Percentiles rank a stretch among this genome's conserved stretches.
Evolutionary conservation across 2,888 invertebrate genomes (phyloP).

Genomic region (Lamellibrachia columna): DNA sequence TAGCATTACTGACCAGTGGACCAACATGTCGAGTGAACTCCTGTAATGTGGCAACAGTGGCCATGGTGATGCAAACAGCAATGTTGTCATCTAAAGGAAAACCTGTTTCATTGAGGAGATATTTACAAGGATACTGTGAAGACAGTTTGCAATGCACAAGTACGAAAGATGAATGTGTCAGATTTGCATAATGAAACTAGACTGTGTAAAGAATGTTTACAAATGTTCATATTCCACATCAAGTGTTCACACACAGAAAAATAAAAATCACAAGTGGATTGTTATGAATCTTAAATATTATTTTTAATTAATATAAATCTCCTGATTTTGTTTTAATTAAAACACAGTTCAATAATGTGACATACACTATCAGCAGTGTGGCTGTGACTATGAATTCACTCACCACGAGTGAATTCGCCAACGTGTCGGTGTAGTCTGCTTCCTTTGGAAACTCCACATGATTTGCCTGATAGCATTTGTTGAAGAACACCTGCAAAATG

Average conservation of each 20-base stretch:
- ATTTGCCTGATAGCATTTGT: constrained; percentile 61
- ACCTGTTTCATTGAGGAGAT: neutral
- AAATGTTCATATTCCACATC: neutral
- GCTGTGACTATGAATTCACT: constrained; percentile 25
- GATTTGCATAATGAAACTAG: neutral
- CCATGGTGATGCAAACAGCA: neutral
- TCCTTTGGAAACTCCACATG: constrained; percentile 55
- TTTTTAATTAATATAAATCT: neutral
- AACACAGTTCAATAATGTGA: neutral
- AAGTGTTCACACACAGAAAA: neutral
- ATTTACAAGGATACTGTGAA: neutral
- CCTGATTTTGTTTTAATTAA: neutral
- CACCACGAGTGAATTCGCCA: constrained; percentile 61
- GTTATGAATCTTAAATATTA: neutral
- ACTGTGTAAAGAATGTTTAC: neutral
- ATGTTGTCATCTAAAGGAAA: neutral
- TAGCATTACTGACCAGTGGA: constrained; percentile 53
- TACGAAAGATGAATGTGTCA: no score
- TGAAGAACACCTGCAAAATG: constrained; percentile 54
- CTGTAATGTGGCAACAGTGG: neutral
- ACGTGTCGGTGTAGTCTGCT: constrained; percentile 59
- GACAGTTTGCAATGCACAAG: no score
- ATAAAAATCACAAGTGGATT: neutral
- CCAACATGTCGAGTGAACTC: constrained; percentile 24
- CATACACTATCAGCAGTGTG: no score